Evolutionary conservation across 2,888 invertebrate genomes (phyloP), one percentile per base, ranked within the genome.

Genomic region (Operophtera brumata): DNA sequence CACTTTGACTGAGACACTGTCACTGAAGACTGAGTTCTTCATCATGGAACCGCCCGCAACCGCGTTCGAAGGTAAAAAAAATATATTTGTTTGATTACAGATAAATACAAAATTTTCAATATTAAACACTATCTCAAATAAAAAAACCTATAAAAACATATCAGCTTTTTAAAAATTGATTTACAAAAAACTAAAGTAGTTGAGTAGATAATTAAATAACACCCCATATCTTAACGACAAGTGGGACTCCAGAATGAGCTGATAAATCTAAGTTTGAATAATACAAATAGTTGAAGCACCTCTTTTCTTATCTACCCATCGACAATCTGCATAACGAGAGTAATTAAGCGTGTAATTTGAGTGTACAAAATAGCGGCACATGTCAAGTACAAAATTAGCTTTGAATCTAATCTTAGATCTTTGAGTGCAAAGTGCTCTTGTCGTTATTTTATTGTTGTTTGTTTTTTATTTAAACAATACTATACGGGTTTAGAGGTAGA

Each of bases 291-390:
- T 64, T 67, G 61, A 72, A 84, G 80, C 61, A 66, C 75, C 77
- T 74, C 81, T 85, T 73, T 61, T 56, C 70, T 70, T 82, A 88
- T 88, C 86, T 64, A 64, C 64, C 65, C 57, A 79, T 80, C 81
- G 68, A 64, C 73, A 73, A 76, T 75, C 71, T 73, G 64, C 67
- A 73, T 75, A 82, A 80, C 76, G 71, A 71, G 73, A 69, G 64
- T 67, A 82, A 88, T 85, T 86, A 82, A 81, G 78, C 81, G 80
- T 73, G 72, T 79, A 80, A 86, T 83, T 83, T 71, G 66, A 80
- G 75, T 20, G 20, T 77, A 71, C 73, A 78, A 70, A n/a, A 70
- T 64, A 66, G 64, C 65, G 67, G 71, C 77, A 73, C 73, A 81
- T 67, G 82, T 81, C 82, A 83, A 86, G 85, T 76, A 78, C 73